Conservation (phyloP, 2,113 vertebrate species). For the Sigmodon hispidus region DNA sequence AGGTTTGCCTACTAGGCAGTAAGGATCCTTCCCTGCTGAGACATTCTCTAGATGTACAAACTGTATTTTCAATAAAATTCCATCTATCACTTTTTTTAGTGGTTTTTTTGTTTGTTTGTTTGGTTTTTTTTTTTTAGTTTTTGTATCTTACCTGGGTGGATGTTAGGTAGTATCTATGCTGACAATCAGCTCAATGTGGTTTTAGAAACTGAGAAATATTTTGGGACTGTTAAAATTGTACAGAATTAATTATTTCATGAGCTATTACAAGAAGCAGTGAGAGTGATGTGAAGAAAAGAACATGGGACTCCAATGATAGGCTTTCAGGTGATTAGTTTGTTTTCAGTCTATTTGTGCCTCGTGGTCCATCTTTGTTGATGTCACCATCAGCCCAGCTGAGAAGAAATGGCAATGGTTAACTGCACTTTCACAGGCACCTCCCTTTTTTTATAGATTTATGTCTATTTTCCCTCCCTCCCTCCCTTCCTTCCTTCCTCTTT, state of each 20-base stretch:
- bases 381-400: not conserved
- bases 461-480: not conserved
- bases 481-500: not conserved
- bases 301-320: not conserved
- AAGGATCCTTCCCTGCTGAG: not conserved
- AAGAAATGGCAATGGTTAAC: not conserved
- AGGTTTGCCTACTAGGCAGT: not conserved
- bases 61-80: not conserved
- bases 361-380: not conserved
- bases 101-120: too few relatives aligned
- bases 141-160: not conserved
- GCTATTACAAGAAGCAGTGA: not conserved
- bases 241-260: not conserved
- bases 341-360: not conserved
- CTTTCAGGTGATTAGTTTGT: not conserved
- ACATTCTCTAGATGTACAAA: not conserved
- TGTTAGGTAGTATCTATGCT: not conserved
- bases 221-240: not conserved
- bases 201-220: conserved; percentile 16
- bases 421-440: not conserved
- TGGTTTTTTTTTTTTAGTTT: not conserved
- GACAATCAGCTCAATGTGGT: not conserved
- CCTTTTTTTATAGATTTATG: not conserved
- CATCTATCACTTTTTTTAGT: not conserved
- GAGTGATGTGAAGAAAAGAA: not conserved